phyloP scores from a whole-genome alignment of 2,797 vertebrate species.

The Amblyraja radiata region DNA sequence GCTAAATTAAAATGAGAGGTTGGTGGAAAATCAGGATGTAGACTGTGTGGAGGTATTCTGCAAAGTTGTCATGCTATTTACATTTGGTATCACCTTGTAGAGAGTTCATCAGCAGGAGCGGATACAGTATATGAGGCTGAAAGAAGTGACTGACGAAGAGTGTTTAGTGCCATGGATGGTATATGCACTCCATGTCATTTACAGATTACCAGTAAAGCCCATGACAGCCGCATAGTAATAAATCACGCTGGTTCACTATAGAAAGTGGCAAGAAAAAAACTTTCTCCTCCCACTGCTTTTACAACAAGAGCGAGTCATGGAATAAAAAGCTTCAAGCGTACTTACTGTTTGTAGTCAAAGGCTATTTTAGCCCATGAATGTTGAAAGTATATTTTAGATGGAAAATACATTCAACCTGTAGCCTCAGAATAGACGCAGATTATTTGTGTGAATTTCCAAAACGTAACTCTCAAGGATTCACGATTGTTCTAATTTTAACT shows the following conservation, averaged over 20 bases:
- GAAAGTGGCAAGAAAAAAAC: neutral
- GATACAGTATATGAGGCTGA: no score
- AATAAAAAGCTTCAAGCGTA: neutral
- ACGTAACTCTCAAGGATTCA: neutral
- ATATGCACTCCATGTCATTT: neutral
- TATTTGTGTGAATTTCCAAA: neutral
- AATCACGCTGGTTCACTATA: neutral
- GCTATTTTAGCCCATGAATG: neutral
- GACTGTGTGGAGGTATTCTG: no score
- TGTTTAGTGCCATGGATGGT: no score
- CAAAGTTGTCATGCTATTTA: no score
- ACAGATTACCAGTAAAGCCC: neutral
- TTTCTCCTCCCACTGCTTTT: neutral
- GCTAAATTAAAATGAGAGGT: no score
- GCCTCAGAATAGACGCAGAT: neutral
- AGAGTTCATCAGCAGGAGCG: no score
- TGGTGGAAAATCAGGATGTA: no score
- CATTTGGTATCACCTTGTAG: no score
- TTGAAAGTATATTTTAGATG: neutral
- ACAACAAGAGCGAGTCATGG: neutral
- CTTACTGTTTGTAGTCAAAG: neutral
- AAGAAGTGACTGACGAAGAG: no score
- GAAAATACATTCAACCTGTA: neutral
- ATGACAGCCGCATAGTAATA: neutral
- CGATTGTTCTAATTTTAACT: neutral